Conservation (phyloP, 1,140 invertebrate genomes). For the Andricus grossulariae region DNA sequence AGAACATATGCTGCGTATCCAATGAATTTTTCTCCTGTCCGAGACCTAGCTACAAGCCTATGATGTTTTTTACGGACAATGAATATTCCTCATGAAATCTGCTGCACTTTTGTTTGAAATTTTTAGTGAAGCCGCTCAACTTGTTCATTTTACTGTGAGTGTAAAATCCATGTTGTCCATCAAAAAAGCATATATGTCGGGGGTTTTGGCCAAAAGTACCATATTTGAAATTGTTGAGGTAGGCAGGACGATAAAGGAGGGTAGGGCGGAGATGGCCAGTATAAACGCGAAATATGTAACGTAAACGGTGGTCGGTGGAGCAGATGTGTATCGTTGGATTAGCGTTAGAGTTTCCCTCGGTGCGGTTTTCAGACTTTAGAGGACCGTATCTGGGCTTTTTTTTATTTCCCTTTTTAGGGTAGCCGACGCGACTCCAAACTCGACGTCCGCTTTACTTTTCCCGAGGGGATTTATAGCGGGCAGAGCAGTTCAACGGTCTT, state of each 20-base stretch:
- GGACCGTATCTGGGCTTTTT: not conserved
- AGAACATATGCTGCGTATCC: too few species aligned
- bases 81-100: not conserved
- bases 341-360: constrained; percentile 41
- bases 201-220: not conserved
- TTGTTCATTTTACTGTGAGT: not conserved
- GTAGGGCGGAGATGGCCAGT: constrained; percentile 27
- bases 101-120: not conserved
- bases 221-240: not conserved
- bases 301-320: constrained; percentile 34
- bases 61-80: too few species aligned
- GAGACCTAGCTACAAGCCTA: too few species aligned
- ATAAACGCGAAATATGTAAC: constrained; percentile 45
- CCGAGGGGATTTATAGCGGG: constrained; percentile 51
- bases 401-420: constrained; percentile 5
- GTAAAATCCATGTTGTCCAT: not conserved
- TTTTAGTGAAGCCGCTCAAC: not conserved
- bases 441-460: constrained; percentile 34
- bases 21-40: too few species aligned
- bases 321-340: constrained; percentile 55
- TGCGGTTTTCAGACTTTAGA: constrained; percentile 35
- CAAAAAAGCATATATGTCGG: not conserved
- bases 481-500: constrained; percentile 51
- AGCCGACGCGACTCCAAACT: constrained; percentile 14
- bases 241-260: not conserved